phyloP scores from a whole-genome alignment of 2,888 invertebrate species.

The Cabera pusaria region DNA sequence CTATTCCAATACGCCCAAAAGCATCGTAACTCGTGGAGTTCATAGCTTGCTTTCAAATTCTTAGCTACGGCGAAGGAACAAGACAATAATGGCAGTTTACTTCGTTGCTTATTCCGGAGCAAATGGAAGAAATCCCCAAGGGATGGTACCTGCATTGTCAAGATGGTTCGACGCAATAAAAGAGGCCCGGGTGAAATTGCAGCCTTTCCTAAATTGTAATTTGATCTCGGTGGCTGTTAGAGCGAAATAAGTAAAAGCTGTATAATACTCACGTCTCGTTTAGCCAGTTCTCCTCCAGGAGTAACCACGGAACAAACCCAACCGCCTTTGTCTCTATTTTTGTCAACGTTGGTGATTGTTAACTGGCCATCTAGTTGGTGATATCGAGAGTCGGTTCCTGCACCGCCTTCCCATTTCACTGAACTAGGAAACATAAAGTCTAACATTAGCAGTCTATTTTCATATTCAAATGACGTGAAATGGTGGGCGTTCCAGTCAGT shows the following conservation, averaged over 20 bases:
- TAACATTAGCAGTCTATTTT: background rate
- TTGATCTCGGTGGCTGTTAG: slow-evolving; percentile 7
- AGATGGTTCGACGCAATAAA: slow-evolving; percentile 24
- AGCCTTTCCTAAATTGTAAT: slow-evolving; percentile 16
- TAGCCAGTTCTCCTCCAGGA: slow-evolving; percentile 89
- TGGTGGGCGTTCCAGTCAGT: background rate
- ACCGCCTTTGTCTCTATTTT: slow-evolving; percentile 87
- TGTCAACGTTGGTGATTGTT: slow-evolving; percentile 85
- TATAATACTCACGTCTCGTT: slow-evolving; percentile 84
- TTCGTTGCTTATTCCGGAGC: slow-evolving; percentile 21
- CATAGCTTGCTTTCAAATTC: slow-evolving; percentile 19
- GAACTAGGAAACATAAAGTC: slow-evolving; percentile 42
- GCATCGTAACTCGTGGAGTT: slow-evolving; percentile 22
- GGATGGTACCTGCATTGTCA: slow-evolving; percentile 27
- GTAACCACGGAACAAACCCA: slow-evolving; percentile 92
- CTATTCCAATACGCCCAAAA: slow-evolving; percentile 16
- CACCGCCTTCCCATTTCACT: slow-evolving; percentile 87
- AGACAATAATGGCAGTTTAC: slow-evolving; percentile 19
- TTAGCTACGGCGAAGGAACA: slow-evolving; percentile 12
- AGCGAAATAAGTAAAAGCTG: too few relatives aligned
- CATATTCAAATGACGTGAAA: background rate
- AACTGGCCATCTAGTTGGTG: slow-evolving; percentile 83
- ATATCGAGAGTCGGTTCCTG: slow-evolving; percentile 75
- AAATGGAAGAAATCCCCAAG: slow-evolving; percentile 18
- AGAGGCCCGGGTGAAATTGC: slow-evolving; percentile 20